A percentile compares a stretch with the other conserved stretches of the same genome.
These are phyloP conservation scores for Erythrolamprus reginae DNA, from an alignment of 2,113 vertebrate genomes.

Conservation along the genomic window DNA sequence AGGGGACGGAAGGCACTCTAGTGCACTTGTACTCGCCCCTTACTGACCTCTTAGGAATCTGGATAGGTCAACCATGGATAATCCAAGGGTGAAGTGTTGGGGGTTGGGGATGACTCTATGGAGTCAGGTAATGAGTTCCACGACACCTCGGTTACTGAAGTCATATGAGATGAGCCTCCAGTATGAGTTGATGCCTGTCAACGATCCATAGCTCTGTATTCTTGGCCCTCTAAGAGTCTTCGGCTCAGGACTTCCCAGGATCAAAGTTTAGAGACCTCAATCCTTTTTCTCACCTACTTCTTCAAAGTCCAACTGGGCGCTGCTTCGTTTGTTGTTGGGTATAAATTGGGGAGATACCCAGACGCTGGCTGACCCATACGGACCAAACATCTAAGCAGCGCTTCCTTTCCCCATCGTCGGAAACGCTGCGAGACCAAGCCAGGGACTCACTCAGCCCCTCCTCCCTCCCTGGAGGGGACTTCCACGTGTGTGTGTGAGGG, in stretches of 20 bases:
- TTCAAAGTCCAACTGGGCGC: background rate
- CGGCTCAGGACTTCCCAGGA: background rate
- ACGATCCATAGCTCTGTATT: background rate
- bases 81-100: too few species aligned
- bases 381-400: background rate
- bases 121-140: too few species aligned
- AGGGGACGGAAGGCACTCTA: too few species aligned
- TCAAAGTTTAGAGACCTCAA: background rate
- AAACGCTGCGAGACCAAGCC: background rate
- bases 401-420: background rate
- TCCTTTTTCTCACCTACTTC: background rate
- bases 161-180: background rate
- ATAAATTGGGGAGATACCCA: background rate
- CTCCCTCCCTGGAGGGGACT: background rate
- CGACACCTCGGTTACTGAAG: too few species aligned
- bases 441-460: background rate
- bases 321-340: background rate
- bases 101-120: too few species aligned
- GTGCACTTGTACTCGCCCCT: too few species aligned
- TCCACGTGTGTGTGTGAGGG: background rate
- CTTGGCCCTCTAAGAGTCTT: background rate
- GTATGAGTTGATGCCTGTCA: background rate
- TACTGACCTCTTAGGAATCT: too few species aligned
- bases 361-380: background rate
- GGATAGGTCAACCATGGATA: too few species aligned